phyloP scores from a whole-genome alignment of 1,140 invertebrate genomes.

The Magallana angulata region DNA sequence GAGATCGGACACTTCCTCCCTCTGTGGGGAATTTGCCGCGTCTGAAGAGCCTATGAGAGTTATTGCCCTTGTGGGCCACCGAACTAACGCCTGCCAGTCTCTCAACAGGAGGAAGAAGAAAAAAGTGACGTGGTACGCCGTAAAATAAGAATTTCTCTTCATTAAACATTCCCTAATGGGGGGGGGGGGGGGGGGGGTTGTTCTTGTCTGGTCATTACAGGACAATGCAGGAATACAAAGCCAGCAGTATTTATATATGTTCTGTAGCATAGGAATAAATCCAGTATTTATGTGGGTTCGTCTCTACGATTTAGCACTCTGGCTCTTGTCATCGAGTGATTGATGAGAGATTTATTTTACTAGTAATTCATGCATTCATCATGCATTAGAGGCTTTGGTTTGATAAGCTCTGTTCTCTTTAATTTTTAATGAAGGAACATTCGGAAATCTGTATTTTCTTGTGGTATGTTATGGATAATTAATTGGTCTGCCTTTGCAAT shows the following conservation, averaged over 20 bases:
- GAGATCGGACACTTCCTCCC: not conserved
- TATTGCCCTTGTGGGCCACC: conserved; percentile 10
- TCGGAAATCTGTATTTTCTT: no score
- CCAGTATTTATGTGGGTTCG: not conserved
- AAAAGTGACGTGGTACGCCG: conserved; percentile 17
- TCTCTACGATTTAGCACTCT: not conserved
- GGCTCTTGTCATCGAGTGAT: not conserved
- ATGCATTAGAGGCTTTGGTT: not conserved
- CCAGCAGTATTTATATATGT: no score
- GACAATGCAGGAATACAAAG: not conserved
- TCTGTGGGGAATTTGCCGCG: not conserved
- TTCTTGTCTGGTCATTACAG: not conserved
- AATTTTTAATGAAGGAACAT: no score
- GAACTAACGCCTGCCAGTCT: conserved; percentile 11
- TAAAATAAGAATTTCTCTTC: not conserved
- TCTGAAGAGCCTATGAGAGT: not conserved
- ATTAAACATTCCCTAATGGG: conserved; percentile 1
- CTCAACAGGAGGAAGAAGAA: conserved; percentile 18
- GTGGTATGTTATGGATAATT: no score
- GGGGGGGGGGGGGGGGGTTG: not conserved
- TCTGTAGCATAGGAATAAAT: not conserved
- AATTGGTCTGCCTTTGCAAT: no score
- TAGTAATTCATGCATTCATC: not conserved
- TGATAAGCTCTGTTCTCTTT: not conserved
- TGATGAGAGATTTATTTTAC: not conserved